These are phyloP conservation scores for Columba janthina DNA, from an alignment of 2,113 vertebrate species.

Conservation along the genomic window DNA sequence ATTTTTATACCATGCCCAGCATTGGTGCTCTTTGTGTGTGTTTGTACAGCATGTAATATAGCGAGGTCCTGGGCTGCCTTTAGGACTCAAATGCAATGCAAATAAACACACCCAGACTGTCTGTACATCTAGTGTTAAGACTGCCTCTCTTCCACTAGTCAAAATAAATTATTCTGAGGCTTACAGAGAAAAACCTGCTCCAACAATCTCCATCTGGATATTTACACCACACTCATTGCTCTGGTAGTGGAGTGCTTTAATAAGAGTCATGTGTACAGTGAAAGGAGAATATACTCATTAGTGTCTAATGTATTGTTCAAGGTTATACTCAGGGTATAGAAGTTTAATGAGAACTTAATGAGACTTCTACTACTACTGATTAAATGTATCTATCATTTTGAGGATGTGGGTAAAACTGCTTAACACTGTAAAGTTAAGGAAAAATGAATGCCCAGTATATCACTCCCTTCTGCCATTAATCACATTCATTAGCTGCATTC, in stretches of 20 bases:
- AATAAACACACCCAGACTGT: not conserved
- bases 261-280: not conserved
- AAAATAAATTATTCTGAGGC: not conserved
- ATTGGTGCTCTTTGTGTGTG: not conserved
- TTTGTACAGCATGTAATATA: not conserved
- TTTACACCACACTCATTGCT: not conserved
- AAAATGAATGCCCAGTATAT: constrained; percentile 46
- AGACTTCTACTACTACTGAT: constrained; percentile 71
- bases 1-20: not conserved
- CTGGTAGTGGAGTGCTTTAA: not conserved
- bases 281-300: constrained; percentile 68
- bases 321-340: constrained; percentile 72
- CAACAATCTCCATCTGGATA: fast-evolving
- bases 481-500: constrained; percentile 32
- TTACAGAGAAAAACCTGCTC: not conserved
- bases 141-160: not conserved
- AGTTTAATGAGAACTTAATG: constrained; percentile 79
- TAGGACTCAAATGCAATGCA: not conserved
- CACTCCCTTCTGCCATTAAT: constrained; percentile 68
- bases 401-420: constrained; percentile 34
- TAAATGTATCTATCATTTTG: constrained; percentile 75
- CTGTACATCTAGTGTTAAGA: not conserved
- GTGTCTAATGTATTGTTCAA: constrained; percentile 72
- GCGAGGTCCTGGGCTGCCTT: not conserved
- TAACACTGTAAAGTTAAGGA: constrained; percentile 46